These are phyloP conservation scores for Alouatta palliata DNA, from an alignment of 2,113 vertebrate species.

Conservation along the genomic window DNA sequence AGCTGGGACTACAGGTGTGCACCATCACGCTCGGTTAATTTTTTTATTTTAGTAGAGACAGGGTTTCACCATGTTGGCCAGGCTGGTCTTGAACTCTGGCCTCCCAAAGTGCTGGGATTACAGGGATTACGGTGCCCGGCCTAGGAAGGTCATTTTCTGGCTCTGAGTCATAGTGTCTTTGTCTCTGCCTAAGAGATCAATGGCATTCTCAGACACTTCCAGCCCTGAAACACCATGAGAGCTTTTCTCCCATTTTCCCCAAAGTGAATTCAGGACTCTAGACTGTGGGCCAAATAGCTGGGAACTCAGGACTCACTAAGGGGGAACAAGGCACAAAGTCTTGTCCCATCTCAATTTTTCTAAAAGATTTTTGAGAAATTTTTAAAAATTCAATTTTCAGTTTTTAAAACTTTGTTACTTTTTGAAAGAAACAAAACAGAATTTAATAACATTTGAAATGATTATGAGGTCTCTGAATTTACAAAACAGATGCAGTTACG, in stretches of 20 bases:
- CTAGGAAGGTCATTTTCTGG: not conserved
- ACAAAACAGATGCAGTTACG: not conserved
- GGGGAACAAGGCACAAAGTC: too few species aligned
- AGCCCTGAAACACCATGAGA: not conserved
- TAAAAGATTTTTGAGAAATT: not conserved
- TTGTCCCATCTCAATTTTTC: not conserved
- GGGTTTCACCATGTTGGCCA: too few species aligned
- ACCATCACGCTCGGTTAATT: too few species aligned
- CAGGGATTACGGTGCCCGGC: too few species aligned
- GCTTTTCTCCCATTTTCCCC: not conserved
- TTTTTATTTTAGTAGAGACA: too few species aligned
- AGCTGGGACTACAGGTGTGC: too few species aligned
- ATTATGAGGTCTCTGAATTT: not conserved
- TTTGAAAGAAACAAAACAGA: not conserved
- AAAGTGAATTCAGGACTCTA: not conserved
- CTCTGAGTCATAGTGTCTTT: not conserved
- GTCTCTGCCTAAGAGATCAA: not conserved
- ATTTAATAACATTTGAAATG: constrained; percentile 16
- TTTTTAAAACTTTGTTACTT: not conserved
- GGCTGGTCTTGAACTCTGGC: too few species aligned
- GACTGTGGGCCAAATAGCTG: not conserved
- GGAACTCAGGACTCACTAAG: not conserved
- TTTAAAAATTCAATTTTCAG: not conserved
- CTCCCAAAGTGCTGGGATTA: too few species aligned
- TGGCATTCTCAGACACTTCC: not conserved